Percentiles rank a stretch among this genome's conserved stretches.
Evolutionary conservation across 2,888 invertebrate species (phyloP).

Genomic region (Pegoplata infirma): DNA sequence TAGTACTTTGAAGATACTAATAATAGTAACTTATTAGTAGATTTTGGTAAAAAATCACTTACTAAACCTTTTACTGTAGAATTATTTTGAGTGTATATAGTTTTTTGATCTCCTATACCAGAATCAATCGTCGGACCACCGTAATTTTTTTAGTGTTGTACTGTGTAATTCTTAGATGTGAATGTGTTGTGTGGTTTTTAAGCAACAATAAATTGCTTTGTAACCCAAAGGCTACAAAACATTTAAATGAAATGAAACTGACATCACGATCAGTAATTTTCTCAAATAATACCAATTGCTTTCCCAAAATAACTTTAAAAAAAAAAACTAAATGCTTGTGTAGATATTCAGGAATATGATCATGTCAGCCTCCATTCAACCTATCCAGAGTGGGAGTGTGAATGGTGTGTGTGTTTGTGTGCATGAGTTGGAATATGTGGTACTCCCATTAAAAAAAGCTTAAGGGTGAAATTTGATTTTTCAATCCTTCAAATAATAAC

Average conservation of each 20-base stretch:
- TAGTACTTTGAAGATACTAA: no score
- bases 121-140: no score
- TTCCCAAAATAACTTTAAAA: conserved; percentile 4
- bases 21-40: no score
- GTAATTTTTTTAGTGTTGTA: no score
- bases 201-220: conserved; percentile 60
- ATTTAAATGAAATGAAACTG: conserved; percentile 65
- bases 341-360: background rate
- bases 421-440: conserved; percentile 13
- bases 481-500: conserved; percentile 57
- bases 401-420: conserved; percentile 2
- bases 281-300: conserved; percentile 61
- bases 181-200: conserved; percentile 43
- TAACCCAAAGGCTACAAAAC: conserved; percentile 55
- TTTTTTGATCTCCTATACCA: no score
- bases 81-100: no score
- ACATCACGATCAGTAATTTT: conserved; percentile 64
- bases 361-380: conserved; percentile 13
- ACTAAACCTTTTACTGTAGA: no score
- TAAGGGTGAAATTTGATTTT: conserved; percentile 58
- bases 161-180: no score
- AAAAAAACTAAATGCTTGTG: background rate
- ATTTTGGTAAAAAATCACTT: no score
- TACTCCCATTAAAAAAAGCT: conserved; percentile 45
- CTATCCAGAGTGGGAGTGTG: conserved; percentile 52